These are phyloP conservation scores for Cepaea nemoralis DNA, from an alignment of 1,140 invertebrate genomes.

Conservation along the genomic window DNA sequence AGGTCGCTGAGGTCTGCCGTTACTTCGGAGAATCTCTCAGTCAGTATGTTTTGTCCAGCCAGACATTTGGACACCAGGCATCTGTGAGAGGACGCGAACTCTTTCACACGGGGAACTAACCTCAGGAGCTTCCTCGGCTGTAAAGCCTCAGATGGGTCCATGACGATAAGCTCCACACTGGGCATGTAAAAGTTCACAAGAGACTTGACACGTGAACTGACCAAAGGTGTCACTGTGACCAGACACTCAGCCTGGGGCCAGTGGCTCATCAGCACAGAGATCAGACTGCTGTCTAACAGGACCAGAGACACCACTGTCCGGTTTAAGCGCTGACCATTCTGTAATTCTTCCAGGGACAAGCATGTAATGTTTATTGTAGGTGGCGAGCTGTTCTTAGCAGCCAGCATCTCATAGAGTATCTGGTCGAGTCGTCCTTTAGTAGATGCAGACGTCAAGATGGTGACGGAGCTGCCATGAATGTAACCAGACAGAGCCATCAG, in stretches of 20 bases:
- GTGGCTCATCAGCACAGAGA: not conserved
- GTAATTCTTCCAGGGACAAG: not conserved
- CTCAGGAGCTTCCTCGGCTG: constrained; percentile 11
- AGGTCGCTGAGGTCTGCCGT: constrained; percentile 33
- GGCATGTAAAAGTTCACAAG: constrained; percentile 24
- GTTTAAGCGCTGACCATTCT: not conserved
- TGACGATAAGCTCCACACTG: not conserved
- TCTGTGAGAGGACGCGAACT: constrained; percentile 24
- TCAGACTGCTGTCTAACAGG: constrained; percentile 15
- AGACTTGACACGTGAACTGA: not conserved
- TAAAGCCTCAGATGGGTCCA: constrained; percentile 16
- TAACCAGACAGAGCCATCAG: not conserved
- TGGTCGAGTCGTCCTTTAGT: constrained; percentile 1
- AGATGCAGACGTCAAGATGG: constrained; percentile 6
- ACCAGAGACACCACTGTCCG: constrained; percentile 33
- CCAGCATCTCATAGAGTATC: not conserved
- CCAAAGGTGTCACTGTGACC: not conserved
- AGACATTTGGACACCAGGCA: constrained; percentile 4
- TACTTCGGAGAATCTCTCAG: not conserved
- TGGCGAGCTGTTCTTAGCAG: too few relatives aligned
- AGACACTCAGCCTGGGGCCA: constrained; percentile 29
- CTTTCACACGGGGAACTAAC: constrained; percentile 17
- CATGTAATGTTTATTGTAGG: not conserved
- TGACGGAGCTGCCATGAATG: not conserved
- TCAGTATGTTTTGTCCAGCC: not conserved